Percentiles rank a stretch among this genome's conserved stretches.
phyloP scores from a whole-genome alignment of 1,140 invertebrate species.

The Achatina immaculata region DNA sequence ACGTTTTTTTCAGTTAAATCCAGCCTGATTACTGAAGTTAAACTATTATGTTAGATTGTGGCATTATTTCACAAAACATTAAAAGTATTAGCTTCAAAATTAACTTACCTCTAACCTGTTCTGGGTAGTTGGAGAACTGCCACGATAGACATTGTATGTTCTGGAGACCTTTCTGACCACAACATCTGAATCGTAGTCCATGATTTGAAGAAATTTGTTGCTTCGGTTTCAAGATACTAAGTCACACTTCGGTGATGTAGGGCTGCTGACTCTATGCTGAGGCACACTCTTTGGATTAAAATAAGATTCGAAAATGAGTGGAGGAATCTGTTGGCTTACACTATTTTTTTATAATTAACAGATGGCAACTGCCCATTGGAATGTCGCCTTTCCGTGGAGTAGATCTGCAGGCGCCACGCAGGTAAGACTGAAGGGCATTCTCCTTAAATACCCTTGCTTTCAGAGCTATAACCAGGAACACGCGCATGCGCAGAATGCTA shows the following conservation, averaged over 20 bases:
- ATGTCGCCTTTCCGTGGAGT: slow-evolving; percentile 7
- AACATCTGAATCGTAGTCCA: slow-evolving; percentile 53
- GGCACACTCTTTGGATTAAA: background rate
- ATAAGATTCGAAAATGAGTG: background rate
- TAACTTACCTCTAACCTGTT: slow-evolving; percentile 66
- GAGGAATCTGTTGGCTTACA: slow-evolving; percentile 3
- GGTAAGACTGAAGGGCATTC: slow-evolving; percentile 38
- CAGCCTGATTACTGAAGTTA: no score
- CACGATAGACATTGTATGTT: slow-evolving; percentile 66
- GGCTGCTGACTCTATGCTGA: background rate
- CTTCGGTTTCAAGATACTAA: background rate
- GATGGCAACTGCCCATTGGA: slow-evolving; percentile 26
- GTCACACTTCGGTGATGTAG: background rate
- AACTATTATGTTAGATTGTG: no score
- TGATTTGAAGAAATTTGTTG: slow-evolving; percentile 13
- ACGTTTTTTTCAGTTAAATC: no score
- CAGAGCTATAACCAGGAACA: background rate
- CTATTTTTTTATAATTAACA: slow-evolving; percentile 1
- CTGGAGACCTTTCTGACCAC: slow-evolving; percentile 43
- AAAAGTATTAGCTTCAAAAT: no score
- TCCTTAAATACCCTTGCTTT: slow-evolving; percentile 49
- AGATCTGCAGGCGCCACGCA: slow-evolving; percentile 37
- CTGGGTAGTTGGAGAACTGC: slow-evolving; percentile 62
- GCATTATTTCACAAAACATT: no score
- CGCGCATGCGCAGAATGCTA: slow-evolving; percentile 35